Percentiles rank a stretch among this genome's conserved stretches.
phyloP scores from a whole-genome alignment of 2,888 invertebrate genomes.

The Drosophila tripunctata region DNA sequence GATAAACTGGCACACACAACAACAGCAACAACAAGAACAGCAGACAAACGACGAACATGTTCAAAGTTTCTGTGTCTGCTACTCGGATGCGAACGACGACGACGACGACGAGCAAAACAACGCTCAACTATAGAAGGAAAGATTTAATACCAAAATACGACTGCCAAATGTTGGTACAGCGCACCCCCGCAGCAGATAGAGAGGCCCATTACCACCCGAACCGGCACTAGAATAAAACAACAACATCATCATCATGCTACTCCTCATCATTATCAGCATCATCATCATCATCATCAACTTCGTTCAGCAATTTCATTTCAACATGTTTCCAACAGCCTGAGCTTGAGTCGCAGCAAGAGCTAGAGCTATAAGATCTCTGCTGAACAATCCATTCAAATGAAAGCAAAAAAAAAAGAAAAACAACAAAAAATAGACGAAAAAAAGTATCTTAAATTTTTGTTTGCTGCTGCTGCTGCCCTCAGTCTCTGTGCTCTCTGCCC shows the following conservation, averaged over 20 bases:
- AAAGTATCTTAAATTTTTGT: conserved; percentile 80
- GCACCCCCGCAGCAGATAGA: conserved; percentile 51
- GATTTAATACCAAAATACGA: conserved; percentile 72
- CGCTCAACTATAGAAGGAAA: conserved; percentile 37
- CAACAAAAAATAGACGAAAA: conserved; percentile 26
- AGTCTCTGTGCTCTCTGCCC: conserved; percentile 6
- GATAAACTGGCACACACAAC: conserved; percentile 70
- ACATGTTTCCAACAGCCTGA: conserved; percentile 72
- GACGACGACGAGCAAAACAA: conserved; percentile 43
- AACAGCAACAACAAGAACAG: conserved; percentile 16
- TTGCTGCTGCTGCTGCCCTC: conserved; percentile 37
- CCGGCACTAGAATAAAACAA: conserved; percentile 47
- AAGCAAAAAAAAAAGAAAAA: conserved; percentile 7
- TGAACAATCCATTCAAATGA: conserved; percentile 57
- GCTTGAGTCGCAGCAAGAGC: conserved; percentile 11
- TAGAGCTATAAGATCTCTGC: conserved; percentile 64
- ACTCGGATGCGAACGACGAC: too few species aligned
- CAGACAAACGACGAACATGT: conserved; percentile 69
- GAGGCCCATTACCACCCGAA: conserved; percentile 66
- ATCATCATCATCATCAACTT: conserved; percentile 22
- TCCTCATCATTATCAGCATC: conserved; percentile 37
- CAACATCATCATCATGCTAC: conserved; percentile 32
- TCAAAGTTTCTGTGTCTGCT: conserved; percentile 76
- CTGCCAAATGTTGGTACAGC: conserved; percentile 63
- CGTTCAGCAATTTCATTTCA: conserved; percentile 77